Conservation (phyloP, 2,888 invertebrate species). For the Miltochrista miniata region DNA sequence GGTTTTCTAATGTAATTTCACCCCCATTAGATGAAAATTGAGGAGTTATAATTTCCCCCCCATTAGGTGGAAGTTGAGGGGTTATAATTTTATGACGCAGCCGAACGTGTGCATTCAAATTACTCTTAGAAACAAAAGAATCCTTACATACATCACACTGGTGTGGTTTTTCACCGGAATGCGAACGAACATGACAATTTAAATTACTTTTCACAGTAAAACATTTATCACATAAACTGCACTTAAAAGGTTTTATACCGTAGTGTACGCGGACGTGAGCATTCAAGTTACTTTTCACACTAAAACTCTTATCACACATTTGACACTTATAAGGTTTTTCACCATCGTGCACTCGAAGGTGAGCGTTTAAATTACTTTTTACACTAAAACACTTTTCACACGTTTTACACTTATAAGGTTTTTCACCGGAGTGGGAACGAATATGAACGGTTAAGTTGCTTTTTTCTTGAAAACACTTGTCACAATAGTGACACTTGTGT, state of each 20-base stretch:
- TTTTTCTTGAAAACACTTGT: neutral
- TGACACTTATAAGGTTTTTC: neutral
- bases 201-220: neutral
- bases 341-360: neutral
- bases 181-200: neutral
- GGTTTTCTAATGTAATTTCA: too few species aligned
- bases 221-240: neutral
- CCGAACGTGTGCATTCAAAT: neutral
- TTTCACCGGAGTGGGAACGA: neutral
- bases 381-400: neutral
- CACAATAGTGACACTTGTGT: neutral
- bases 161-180: neutral
- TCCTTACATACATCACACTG: conserved; percentile 6
- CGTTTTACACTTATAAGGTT: neutral
- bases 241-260: neutral
- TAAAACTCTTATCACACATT: neutral
- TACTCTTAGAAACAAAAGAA: neutral
- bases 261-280: neutral
- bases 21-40: too few species aligned
- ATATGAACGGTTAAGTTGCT: neutral
- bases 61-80: too few species aligned
- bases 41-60: neutral
- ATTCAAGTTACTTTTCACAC: neutral
- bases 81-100: neutral
- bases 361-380: neutral